Evolutionary conservation across 2,888 invertebrate species (phyloP).

Genomic region (Catocala fraxini): DNA sequence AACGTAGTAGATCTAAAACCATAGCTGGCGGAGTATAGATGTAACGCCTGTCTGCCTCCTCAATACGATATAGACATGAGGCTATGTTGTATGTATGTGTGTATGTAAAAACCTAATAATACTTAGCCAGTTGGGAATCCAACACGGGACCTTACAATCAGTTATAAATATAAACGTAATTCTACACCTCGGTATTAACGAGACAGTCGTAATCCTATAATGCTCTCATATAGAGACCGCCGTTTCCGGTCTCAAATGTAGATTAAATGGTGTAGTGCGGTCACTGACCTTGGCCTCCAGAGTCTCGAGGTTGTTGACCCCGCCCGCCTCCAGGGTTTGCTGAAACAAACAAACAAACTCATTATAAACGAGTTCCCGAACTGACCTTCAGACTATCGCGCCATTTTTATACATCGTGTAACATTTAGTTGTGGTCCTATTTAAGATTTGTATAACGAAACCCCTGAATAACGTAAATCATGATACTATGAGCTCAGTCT

Average conservation of each 20-base stretch:
- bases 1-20: too few relatives aligned
- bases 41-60: too few relatives aligned
- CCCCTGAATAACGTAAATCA: too few relatives aligned
- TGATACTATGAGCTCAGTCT: too few relatives aligned
- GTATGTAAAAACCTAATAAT: too few relatives aligned
- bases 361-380: neutral
- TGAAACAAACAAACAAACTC: slow-evolving; percentile 70
- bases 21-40: too few relatives aligned
- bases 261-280: slow-evolving; percentile 26
- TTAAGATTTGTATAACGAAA: too few relatives aligned
- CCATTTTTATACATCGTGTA: neutral
- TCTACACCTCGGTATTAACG: neutral
- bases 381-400: neutral
- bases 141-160: too few relatives aligned
- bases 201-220: neutral
- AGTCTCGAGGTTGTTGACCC: slow-evolving; percentile 91
- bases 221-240: neutral
- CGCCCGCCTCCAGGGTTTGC: slow-evolving; percentile 83
- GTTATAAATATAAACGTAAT: neutral
- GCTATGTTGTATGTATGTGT: too few relatives aligned
- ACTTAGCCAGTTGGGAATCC: too few relatives aligned
- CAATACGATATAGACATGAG: too few relatives aligned
- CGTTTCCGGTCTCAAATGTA: slow-evolving; percentile 5
- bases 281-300: slow-evolving; percentile 92
- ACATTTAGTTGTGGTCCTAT: too few relatives aligned